Evolutionary conservation across 1,140 invertebrate species (phyloP).

Genomic region (Limonius californicus): DNA sequence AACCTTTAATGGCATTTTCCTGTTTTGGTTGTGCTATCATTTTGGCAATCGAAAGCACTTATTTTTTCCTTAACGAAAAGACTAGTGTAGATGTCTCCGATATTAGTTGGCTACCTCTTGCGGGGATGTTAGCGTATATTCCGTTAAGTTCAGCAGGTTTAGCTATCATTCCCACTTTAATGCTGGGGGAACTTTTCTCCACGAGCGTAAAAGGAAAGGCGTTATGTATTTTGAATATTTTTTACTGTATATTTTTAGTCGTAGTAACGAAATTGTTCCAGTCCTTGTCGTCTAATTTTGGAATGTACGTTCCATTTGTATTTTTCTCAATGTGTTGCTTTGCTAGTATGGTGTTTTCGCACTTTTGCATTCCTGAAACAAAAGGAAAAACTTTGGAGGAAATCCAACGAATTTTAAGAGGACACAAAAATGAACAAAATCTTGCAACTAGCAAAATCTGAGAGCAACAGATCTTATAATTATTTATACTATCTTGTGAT

Average conservation of each 20-base stretch:
- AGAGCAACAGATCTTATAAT: no score
- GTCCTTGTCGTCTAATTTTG: background rate
- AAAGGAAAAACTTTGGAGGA: constrained; percentile 8
- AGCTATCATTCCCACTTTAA: constrained; percentile 33
- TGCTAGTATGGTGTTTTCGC: background rate
- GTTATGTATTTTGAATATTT: background rate
- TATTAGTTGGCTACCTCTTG: constrained; percentile 35
- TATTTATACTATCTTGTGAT: no score
- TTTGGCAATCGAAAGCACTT: background rate
- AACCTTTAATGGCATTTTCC: background rate
- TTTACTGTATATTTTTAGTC: background rate
- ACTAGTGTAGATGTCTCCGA: constrained; percentile 28
- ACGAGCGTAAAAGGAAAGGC: constrained; percentile 40
- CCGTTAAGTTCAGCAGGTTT: constrained; percentile 30
- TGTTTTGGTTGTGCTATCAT: background rate
- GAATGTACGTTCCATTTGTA: background rate
- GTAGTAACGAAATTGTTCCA: background rate
- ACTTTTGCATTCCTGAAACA: background rate
- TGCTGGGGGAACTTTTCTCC: constrained; percentile 40
- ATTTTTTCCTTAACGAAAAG: constrained; percentile 30
- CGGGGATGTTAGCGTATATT: constrained; percentile 33
- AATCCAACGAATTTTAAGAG: background rate
- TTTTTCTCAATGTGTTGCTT: background rate
- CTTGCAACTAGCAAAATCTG: no score
- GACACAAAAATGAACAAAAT: background rate